Evolutionary conservation across 1,140 invertebrate genomes (phyloP).

Genomic region (Drosophila lacertosa): DNA sequence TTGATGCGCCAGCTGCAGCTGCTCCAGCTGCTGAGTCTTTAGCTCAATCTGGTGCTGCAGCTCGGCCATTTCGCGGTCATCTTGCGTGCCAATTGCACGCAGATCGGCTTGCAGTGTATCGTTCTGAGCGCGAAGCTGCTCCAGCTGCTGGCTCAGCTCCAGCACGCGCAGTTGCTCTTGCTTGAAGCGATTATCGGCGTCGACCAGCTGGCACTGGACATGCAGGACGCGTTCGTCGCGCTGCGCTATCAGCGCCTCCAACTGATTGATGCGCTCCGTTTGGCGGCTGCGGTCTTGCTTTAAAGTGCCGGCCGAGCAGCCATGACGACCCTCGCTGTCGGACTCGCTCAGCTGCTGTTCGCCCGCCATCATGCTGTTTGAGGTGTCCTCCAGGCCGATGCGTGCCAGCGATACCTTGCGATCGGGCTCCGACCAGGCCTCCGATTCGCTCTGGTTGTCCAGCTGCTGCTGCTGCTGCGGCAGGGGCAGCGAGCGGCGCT

Average conservation of each 20-base stretch:
- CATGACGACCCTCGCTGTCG: constrained; percentile 61
- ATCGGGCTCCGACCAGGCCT: constrained; percentile 94
- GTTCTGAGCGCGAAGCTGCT: constrained; percentile 60
- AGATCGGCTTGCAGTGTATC: constrained; percentile 78
- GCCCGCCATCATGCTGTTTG: constrained; percentile 49
- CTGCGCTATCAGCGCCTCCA: constrained; percentile 85
- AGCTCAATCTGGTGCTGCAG: constrained; percentile 41
- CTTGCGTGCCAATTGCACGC: constrained; percentile 58
- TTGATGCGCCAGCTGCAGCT: constrained; percentile 70
- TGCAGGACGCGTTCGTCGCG: constrained; percentile 82
- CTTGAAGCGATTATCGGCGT: constrained; percentile 77
- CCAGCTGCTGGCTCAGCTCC: constrained; percentile 68
- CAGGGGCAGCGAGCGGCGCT: constrained; percentile 59
- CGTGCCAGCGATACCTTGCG: constrained; percentile 90
- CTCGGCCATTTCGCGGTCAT: constrained; percentile 54
- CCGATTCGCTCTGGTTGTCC: constrained; percentile 89
- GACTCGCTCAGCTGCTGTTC: constrained; percentile 64
- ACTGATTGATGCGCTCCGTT: constrained; percentile 84
- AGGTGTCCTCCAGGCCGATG: constrained; percentile 87
- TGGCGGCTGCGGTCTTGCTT: constrained; percentile 74
- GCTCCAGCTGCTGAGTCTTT: constrained; percentile 57
- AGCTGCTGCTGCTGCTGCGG: constrained; percentile 59
- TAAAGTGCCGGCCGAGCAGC: constrained; percentile 31
- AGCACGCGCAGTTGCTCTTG: constrained; percentile 85
- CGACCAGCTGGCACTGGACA: constrained; percentile 83